Evolutionary conservation across 2,888 invertebrate genomes (phyloP).

Genomic region (Chymomyza procnemis): DNA sequence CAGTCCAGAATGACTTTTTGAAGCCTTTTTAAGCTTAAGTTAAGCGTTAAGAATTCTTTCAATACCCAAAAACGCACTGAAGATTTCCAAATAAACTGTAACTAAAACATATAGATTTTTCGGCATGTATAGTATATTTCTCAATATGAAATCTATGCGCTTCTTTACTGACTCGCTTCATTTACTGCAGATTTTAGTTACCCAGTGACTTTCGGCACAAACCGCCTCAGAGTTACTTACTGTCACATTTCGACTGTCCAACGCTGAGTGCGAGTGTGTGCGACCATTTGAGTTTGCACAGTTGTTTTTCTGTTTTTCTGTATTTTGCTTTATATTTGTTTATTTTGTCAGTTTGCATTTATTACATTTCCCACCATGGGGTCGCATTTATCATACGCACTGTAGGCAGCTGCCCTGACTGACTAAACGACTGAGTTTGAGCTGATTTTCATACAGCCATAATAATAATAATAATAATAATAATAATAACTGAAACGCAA

Average conservation of each 20-base stretch:
- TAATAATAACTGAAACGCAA: slow-evolving; percentile 50
- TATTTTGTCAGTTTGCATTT: not conserved
- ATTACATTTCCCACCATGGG: not conserved
- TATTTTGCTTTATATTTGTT: not conserved
- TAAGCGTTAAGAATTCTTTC: too few relatives aligned
- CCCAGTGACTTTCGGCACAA: not conserved
- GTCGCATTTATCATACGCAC: slow-evolving; percentile 35
- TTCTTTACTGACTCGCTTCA: too few relatives aligned
- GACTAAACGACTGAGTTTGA: not conserved
- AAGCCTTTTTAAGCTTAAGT: too few relatives aligned
- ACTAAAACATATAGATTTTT: too few relatives aligned
- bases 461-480: not conserved
- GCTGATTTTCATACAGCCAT: not conserved
- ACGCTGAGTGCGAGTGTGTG: not conserved
- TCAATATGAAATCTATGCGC: too few relatives aligned
- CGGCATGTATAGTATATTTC: too few relatives aligned
- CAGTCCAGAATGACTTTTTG: too few relatives aligned
- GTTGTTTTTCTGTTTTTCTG: not conserved
- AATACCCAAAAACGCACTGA: too few relatives aligned
- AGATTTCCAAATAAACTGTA: too few relatives aligned
- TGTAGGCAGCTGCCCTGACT: slow-evolving; percentile 9
- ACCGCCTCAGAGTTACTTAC: not conserved
- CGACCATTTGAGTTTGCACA: slow-evolving; percentile 1
- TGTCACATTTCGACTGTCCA: not conserved
- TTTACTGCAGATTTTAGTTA: too few relatives aligned